Conservation (phyloP, 1,140 invertebrate species). For the Cephus cinctus region DNA sequence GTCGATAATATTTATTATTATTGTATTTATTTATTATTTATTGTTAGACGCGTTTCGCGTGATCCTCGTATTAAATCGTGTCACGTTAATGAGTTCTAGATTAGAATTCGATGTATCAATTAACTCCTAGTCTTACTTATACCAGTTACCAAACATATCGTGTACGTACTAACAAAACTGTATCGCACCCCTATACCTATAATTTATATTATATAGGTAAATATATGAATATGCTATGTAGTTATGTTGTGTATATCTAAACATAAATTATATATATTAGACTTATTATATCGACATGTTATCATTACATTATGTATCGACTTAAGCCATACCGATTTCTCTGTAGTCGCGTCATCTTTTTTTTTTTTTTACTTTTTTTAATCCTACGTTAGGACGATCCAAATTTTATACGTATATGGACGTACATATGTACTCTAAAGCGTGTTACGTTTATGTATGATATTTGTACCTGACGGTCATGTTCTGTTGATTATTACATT, state of each 20-base stretch:
- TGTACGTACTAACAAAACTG: slow-evolving; percentile 12
- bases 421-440: slow-evolving; percentile 4
- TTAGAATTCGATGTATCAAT: too few relatives aligned
- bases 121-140: slow-evolving; percentile 35
- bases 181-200: not conserved
- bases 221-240: not conserved
- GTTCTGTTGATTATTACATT: slow-evolving; percentile 34
- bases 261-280: slow-evolving; percentile 7
- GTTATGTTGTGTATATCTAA: not conserved
- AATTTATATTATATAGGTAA: not conserved
- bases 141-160: slow-evolving; percentile 34
- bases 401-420: slow-evolving; percentile 2
- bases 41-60: too few relatives aligned
- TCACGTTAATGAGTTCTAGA: too few relatives aligned
- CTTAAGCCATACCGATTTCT: too few relatives aligned
- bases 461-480: slow-evolving; percentile 37
- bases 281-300: not conserved
- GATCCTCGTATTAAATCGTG: too few relatives aligned
- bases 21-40: slow-evolving; percentile 1
- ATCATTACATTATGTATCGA: too few relatives aligned
- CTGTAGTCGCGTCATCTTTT: too few relatives aligned
- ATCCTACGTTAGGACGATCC: not conserved
- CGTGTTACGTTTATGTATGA: slow-evolving; percentile 26
- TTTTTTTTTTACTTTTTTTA: too few relatives aligned
- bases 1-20: not conserved